Evolutionary conservation across 2,888 invertebrate species (phyloP), one percentile per base, ranked within the genome.

Genomic region (Elysia crispata): DNA sequence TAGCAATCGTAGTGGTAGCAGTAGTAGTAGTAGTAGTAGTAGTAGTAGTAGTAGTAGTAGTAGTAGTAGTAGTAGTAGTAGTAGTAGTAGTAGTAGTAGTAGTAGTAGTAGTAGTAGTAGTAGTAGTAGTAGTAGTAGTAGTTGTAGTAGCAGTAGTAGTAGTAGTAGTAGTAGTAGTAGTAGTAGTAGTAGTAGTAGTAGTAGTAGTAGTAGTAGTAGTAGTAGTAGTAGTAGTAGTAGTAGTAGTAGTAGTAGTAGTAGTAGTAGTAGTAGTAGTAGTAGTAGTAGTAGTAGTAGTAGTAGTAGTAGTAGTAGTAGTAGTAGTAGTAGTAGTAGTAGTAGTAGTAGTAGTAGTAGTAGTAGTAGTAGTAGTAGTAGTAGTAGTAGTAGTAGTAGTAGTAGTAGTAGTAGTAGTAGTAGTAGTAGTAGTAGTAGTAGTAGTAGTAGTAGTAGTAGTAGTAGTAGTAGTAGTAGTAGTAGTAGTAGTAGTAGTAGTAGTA

Each of bases 261-360:
- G 49, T 23, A 66, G 49, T n/a, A 6, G 49, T 41, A 30, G 30
- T 73, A 54, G 73, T 28, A 30, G 73, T 50, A 54, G 54, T 54
- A 54, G 28, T 73, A 54, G 54, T 54, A 73, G 54, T 50, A 54
- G 30, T 54, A 54, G 57, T 73, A 0, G 31, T 73, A 57, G 57
- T 57, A 67, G 60, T 54, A 41, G 66, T 33, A 81, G 25, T 41
- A 31, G 25, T 33, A 77, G 77, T 25, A 64, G 41, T 28, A 72
- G 70, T 41, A 33, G 70, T 25, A 60, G 62, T 18, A 25, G 41
- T 15, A 41, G 60, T 25, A 41, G 41, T n/a, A 33, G 60, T 20
- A 70, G 70, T 20, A 60, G 41, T 54, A 41, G 77, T 20, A 60
- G 60, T 25, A 72, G 72, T 33, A 70, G 60, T n/a, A 50, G 20